Evolutionary conservation across 2,888 invertebrate genomes (phyloP).

Genomic region (Barypeithes pellucidus): DNA sequence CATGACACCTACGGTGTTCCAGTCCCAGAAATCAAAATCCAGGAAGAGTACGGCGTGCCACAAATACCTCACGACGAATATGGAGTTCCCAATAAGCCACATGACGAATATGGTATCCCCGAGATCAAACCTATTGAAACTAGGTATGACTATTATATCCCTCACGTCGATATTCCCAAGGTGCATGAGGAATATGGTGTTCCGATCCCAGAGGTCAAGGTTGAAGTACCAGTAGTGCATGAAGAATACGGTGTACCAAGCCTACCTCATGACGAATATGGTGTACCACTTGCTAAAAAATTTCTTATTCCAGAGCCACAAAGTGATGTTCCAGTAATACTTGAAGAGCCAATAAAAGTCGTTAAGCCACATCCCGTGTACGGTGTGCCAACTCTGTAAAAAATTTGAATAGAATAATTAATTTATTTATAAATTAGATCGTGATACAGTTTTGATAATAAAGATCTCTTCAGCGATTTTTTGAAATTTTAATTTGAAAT

Average conservation of each 20-base stretch:
- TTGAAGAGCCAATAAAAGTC: not conserved
- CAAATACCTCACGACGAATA: constrained; percentile 33
- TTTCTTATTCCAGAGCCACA: constrained; percentile 2
- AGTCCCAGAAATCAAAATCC: constrained; percentile 3
- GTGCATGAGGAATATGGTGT: constrained; percentile 30
- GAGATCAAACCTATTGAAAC: constrained; percentile 12
- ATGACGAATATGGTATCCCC: constrained; percentile 37
- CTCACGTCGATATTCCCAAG: constrained; percentile 28
- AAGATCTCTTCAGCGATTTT: not conserved
- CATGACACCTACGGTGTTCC: constrained; percentile 12
- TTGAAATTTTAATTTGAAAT: not conserved
- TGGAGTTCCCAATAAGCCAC: constrained; percentile 29
- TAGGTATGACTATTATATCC: constrained; percentile 35
- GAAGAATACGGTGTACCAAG: constrained; percentile 24
- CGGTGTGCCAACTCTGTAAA: constrained; percentile 42
- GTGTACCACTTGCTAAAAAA: not conserved
- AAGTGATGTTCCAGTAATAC: not conserved
- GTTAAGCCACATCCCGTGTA: constrained; percentile 42
- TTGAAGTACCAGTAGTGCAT: not conserved
- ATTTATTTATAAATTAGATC: constrained; percentile 4
- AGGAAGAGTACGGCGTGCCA: constrained; percentile 25
- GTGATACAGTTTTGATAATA: constrained; percentile 4
- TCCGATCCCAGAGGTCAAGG: not conserved
- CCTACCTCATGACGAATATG: constrained; percentile 31
- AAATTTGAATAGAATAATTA: not conserved